phyloP scores from a whole-genome alignment of 2,888 invertebrate species.

The Cordilura impudica region DNA sequence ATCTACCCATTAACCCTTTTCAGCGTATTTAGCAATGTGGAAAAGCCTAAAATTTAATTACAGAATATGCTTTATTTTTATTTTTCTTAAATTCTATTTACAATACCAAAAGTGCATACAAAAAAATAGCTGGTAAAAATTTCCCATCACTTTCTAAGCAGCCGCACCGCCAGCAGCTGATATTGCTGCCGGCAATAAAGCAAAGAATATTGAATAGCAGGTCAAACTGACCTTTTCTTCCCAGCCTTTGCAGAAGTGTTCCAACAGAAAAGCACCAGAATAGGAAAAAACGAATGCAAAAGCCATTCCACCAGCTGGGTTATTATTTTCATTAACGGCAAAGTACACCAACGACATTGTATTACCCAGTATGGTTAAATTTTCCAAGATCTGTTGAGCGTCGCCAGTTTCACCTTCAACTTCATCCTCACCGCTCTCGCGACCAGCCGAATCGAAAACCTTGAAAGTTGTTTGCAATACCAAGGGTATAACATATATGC shows the following conservation, averaged over 20 bases:
- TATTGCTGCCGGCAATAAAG: constrained; percentile 59
- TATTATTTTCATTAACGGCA: constrained; percentile 64
- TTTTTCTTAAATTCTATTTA: too few species aligned
- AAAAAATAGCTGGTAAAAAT: too few species aligned
- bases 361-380: constrained; percentile 69
- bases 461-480: constrained; percentile 67
- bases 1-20: too few species aligned
- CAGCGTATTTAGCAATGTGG: too few species aligned
- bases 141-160: too few species aligned
- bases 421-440: constrained; percentile 65
- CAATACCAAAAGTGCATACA: too few species aligned
- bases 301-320: constrained; percentile 65
- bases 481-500: constrained; percentile 69
- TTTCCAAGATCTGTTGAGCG: constrained; percentile 59
- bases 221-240: constrained; percentile 66
- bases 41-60: too few species aligned
- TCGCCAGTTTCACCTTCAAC: constrained; percentile 55
- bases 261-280: constrained; percentile 65
- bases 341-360: constrained; percentile 69
- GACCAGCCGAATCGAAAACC: constrained; percentile 54
- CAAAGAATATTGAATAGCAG: constrained; percentile 64
- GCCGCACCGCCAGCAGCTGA: background rate
- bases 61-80: too few species aligned
- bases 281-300: constrained; percentile 64
- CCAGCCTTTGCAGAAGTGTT: constrained; percentile 61